Base-by-base conservation (phyloP, 2,888 invertebrate species). In the Gasteruption jaculator region DNA sequence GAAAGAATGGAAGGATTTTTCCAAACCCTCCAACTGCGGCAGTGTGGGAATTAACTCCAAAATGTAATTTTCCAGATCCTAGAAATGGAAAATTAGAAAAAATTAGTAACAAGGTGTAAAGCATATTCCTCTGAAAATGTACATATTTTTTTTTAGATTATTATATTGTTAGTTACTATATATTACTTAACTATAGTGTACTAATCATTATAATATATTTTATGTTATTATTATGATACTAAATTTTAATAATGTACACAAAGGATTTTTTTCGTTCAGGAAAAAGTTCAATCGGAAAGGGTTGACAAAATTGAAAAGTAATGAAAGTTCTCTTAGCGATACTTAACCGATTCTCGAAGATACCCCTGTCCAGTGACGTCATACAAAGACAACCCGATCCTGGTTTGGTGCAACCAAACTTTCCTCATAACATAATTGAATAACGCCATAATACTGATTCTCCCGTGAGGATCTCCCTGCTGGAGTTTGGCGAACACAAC, bases 381-480 rank as follows among this genome's bases (percentile, higher is more conserved):
- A 67, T 95, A 95, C 21, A 95, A 74, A 0, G 93, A 91, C 16
- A 96, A 76, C 0, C 94, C 93, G 41, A 96, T 91, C 61, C 95
- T 78, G 0, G 94, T 94, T 73, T 96, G 94, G 61, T 91, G 89
- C 32, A 93, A 74, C 94, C 95, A 96, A 5, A 93, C 91, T 64
- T 94, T 87, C 10, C 91, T 77, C 92, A 94, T 91, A 1, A 92
- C 86, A 63, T 95, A 96, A 72, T 94, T 95, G 71, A 94, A 95
- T 45, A 96, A 78, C 0, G 90, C 86, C 68, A 87, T 86, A 12
- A 92, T 91, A 14, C 90, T 85, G 20, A 96, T 86, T 42, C 89
- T 77, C 0, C 93, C 93, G 56, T 87, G 85, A 0, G 86, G 82
- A 63, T 95, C 94, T 1, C 83, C 83, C 45, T 88, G 86, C 63